Percentiles rank a stretch among this genome's conserved stretches.
Evolutionary conservation across 2,888 invertebrate species (phyloP).

Genomic region (Melanostoma mellinum): DNA sequence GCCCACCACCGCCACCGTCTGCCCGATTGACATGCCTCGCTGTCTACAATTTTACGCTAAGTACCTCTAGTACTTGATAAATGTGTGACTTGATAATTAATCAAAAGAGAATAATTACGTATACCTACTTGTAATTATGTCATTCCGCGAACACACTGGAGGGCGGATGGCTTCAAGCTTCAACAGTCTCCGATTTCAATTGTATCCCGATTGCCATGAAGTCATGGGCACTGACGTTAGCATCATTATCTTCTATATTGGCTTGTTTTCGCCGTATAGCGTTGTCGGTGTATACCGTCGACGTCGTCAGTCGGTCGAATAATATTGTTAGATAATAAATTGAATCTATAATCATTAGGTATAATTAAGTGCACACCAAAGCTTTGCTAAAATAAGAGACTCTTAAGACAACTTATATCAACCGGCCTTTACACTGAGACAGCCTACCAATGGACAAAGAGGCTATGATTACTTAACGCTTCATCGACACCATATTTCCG

Average conservation of each 20-base stretch:
- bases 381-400: neutral
- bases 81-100: constrained; percentile 49
- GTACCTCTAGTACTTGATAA: constrained; percentile 37
- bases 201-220: constrained; percentile 54
- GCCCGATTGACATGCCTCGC: constrained; percentile 14
- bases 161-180: constrained; percentile 42
- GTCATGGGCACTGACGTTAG: constrained; percentile 35
- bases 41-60: constrained; percentile 49
- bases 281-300: neutral
- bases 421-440: neutral
- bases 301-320: neutral
- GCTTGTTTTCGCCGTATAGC: neutral
- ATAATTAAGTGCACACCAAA: constrained; percentile 38
- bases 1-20: constrained; percentile 16
- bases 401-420: constrained; percentile 1
- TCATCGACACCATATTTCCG: constrained; percentile 64
- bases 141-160: constrained; percentile 48
- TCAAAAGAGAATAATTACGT: constrained; percentile 45
- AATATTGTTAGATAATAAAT: constrained; percentile 41
- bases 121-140: constrained; percentile 66
- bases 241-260: constrained; percentile 23
- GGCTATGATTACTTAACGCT: constrained; percentile 56
- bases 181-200: constrained; percentile 59
- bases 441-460: neutral
- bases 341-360: constrained; percentile 41